These are phyloP conservation scores for Oryctolagus cuniculus DNA, from an alignment of 2,113 vertebrate species.

Conservation along the genomic window DNA sequence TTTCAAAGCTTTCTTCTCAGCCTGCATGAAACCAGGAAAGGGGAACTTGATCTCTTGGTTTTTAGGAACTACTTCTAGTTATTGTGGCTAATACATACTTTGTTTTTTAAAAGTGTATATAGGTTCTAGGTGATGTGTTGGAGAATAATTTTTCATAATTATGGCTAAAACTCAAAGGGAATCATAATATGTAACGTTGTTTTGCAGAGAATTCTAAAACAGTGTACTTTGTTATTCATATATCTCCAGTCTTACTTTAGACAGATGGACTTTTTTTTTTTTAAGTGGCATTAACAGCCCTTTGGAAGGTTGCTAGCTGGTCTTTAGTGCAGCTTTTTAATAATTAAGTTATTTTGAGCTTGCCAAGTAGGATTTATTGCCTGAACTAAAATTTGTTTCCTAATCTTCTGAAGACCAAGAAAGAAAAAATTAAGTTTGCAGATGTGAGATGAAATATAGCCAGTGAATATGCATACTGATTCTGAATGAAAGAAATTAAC, in stretches of 20 bases:
- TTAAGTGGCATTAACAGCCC: slow-evolving; percentile 33
- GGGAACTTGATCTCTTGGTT: neutral
- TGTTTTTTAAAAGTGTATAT: slow-evolving; percentile 38
- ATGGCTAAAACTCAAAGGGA: slow-evolving; percentile 25
- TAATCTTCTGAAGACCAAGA: slow-evolving; percentile 73
- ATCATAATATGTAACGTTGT: neutral
- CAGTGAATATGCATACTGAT: slow-evolving; percentile 72
- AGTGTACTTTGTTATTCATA: slow-evolving; percentile 8
- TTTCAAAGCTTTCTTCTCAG: slow-evolving; percentile 38
- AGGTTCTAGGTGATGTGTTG: neutral
- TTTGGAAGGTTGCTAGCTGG: slow-evolving; percentile 57
- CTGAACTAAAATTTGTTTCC: slow-evolving; percentile 77
- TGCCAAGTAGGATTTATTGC: slow-evolving; percentile 73
- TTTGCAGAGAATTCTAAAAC: slow-evolving; percentile 60
- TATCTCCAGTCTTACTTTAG: slow-evolving; percentile 55
- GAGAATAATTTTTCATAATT: slow-evolving; percentile 43
- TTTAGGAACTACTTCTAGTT: slow-evolving; percentile 3
- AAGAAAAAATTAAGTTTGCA: slow-evolving; percentile 76
- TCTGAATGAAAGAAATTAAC: slow-evolving; percentile 70
- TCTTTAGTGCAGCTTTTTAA: slow-evolving; percentile 74
- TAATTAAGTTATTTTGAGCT: slow-evolving; percentile 80
- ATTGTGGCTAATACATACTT: neutral
- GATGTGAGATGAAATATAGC: slow-evolving; percentile 75
- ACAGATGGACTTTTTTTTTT: slow-evolving; percentile 15
- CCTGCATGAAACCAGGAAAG: neutral